A percentile compares a stretch with the other conserved stretches of the same genome.
Evolutionary conservation across 2,113 vertebrate species (phyloP).

Genomic region (Alligator sinensis): DNA sequence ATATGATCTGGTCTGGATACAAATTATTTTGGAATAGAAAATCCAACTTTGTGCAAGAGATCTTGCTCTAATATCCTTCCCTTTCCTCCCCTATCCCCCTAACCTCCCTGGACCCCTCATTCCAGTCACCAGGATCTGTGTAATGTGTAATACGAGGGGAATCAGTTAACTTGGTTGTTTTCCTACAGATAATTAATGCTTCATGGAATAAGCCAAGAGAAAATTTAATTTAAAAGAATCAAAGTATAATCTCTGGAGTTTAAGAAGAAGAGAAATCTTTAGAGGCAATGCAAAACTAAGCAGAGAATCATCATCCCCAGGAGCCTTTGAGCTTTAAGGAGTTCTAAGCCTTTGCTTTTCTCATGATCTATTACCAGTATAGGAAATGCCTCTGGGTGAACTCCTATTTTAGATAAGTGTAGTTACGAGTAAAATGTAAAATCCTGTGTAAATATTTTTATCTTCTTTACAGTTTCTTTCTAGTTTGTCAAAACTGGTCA

Average conservation of each 20-base stretch:
- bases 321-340: slow-evolving; percentile 28
- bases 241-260: slow-evolving; percentile 22
- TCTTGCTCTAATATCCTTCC: background rate
- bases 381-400: slow-evolving; percentile 5
- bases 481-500: background rate
- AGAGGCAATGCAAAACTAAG: slow-evolving; percentile 37
- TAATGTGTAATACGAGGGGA: no score
- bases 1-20: background rate
- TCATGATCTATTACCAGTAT: slow-evolving; percentile 33
- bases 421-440: background rate
- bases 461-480: background rate
- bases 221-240: slow-evolving; percentile 14
- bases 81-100: background rate
- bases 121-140: background rate
- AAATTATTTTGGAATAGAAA: background rate
- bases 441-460: background rate
- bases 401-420: background rate
- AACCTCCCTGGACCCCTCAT: background rate
- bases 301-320: slow-evolving; percentile 7
- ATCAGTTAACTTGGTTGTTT: background rate
- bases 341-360: slow-evolving; percentile 32
- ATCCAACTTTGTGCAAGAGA: background rate
- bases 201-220: slow-evolving; percentile 6
- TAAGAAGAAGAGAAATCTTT: background rate
- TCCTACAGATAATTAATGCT: background rate